These are phyloP conservation scores for Crypturellus tataupa DNA, from an alignment of 2,797 vertebrate species.

Conservation along the genomic window DNA sequence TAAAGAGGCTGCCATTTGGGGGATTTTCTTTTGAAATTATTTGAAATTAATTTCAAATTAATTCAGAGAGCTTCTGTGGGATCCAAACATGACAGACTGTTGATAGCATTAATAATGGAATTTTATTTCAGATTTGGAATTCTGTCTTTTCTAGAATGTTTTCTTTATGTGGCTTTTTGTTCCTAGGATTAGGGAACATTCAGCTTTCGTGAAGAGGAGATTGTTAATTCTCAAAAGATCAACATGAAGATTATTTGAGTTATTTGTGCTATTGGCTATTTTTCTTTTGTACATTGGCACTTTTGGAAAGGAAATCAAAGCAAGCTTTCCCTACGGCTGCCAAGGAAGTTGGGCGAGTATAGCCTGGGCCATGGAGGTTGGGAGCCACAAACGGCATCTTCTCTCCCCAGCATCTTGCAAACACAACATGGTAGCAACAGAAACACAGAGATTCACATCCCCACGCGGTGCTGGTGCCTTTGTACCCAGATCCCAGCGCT, in stretches of 20 bases:
- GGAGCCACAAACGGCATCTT: neutral
- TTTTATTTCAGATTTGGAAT: neutral
- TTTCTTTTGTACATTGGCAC: neutral
- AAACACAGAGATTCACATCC: neutral
- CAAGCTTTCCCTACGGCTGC: neutral
- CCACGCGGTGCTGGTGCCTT: neutral
- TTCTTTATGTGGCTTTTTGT: neutral
- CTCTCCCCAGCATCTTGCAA: neutral
- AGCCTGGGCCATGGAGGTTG: no score
- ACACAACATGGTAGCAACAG: neutral
- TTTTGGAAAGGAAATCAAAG: neutral
- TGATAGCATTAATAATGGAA: neutral
- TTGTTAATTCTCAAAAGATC: neutral
- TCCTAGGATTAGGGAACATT: neutral
- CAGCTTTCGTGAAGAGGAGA: neutral
- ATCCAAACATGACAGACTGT: neutral
- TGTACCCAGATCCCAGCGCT: neutral
- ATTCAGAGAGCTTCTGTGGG: neutral
- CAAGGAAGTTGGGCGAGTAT: neutral
- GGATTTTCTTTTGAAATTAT: neutral
- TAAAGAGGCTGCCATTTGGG: neutral
- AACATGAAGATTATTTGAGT: no score
- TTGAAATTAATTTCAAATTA: neutral
- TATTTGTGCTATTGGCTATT: neutral
- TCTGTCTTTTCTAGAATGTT: neutral